These are phyloP conservation scores for Meda fulgida DNA, from an alignment of 2,797 vertebrate genomes.

Conservation along the genomic window DNA sequence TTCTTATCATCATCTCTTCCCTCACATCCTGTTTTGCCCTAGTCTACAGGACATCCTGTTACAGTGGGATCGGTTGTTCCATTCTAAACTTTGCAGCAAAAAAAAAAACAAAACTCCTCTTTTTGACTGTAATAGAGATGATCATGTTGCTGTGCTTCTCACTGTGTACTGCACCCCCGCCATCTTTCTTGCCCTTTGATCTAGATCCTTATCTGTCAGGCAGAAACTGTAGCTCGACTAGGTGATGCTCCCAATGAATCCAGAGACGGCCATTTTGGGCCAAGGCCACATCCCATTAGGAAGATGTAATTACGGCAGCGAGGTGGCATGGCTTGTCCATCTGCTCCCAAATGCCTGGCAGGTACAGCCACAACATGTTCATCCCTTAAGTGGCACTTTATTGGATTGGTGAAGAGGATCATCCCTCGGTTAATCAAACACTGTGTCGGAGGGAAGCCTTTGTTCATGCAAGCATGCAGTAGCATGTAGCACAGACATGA, in stretches of 20 bases:
- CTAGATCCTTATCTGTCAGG: constrained; percentile 2
- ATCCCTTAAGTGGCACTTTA: constrained; percentile 37
- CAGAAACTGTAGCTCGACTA: background rate
- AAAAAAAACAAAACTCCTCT: background rate
- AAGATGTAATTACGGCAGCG: constrained; percentile 39
- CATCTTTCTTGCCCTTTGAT: background rate
- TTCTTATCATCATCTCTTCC: constrained; percentile 14
- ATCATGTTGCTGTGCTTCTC: background rate
- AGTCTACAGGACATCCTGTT: constrained; percentile 26
- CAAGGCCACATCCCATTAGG: constrained; percentile 45
- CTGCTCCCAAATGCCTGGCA: constrained; percentile 35
- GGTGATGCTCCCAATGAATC: background rate
- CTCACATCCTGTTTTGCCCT: constrained; percentile 19
- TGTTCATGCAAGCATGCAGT: constrained; percentile 18
- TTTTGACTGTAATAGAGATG: background rate
- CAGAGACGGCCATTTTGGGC: constrained; percentile 6
- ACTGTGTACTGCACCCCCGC: background rate
- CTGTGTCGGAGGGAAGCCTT: background rate
- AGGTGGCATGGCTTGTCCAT: constrained; percentile 42
- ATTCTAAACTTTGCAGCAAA: background rate
- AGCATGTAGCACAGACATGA: constrained; percentile 35
- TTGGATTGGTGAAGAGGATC: constrained; percentile 37
- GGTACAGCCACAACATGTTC: constrained; percentile 13
- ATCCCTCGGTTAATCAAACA: constrained; percentile 29
- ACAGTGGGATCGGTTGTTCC: constrained; percentile 9